Base-by-base conservation (phyloP, 2,113 vertebrate species). In the Nannospalax galili region DNA sequence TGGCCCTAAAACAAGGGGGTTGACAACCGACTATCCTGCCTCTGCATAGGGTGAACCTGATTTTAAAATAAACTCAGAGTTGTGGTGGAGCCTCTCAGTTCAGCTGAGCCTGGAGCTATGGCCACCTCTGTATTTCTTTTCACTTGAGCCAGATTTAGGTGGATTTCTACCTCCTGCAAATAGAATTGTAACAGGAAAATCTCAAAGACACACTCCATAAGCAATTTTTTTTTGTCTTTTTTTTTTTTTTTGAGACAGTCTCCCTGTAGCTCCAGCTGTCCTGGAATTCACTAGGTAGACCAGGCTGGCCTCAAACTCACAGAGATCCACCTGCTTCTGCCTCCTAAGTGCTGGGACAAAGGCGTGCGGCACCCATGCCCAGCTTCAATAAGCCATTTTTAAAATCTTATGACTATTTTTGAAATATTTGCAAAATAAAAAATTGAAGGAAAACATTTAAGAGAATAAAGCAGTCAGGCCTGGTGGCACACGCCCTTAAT, bases 341-440 rank as follows among this genome's bases (percentile, higher is more conserved):
- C n/a, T n/a, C n/a, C n/a, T n/a, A n/a, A n/a, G n/a, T n/a, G n/a
- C n/a, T n/a, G n/a, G n/a, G n/a, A n/a, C n/a, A n/a, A n/a, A n/a
- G n/a, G n/a, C n/a, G n/a, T n/a, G n/a, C n/a, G n/a, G n/a, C n/a
- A n/a, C n/a, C n/a, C n/a, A n/a, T n/a, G n/a, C n/a, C n/a, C n/a
- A n/a, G n/a, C n/a, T 58, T 7, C 52, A 0, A 84, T 56, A 40
- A 74, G 35, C 48, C 24, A 24, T 58, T 72, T 84, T 58, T 52
- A 28, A 70, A 86, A 56, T 84, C 10, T 42, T 90, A 5, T 88
- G 77, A 69, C 95, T 95, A 84, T 58, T 90, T 95, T 84, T 90
- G 85, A 94, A 16, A 20, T 28, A 94, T 95, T 58, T 92, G 28
- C 42, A 24, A 86, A 91, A 60, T 14, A 87, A 28, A 84, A 86